Evolutionary conservation across 2,888 invertebrate species (phyloP).

Genomic region (Drosophila quinaria): DNA sequence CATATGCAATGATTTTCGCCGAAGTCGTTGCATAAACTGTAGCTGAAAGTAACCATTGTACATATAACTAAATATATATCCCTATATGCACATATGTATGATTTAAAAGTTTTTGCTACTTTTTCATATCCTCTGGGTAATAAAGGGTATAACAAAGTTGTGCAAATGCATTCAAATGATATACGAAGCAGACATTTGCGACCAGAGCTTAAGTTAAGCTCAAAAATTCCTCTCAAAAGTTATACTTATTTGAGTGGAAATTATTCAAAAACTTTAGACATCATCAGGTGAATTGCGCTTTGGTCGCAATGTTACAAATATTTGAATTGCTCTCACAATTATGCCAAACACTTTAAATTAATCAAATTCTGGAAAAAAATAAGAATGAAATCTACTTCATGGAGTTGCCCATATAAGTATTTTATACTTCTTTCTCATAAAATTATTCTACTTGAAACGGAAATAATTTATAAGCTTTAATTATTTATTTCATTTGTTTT

Average conservation of each 20-base stretch:
- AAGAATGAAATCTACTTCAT: background rate
- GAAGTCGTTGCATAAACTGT: constrained; percentile 9
- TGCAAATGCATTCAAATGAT: constrained; percentile 6
- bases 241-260: too few species aligned
- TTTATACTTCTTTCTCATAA: too few species aligned
- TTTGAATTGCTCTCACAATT: background rate
- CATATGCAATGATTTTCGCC: constrained; percentile 7
- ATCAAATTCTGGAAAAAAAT: background rate
- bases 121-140: constrained; percentile 16
- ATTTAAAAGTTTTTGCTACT: constrained; percentile 7
- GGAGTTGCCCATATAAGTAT: too few species aligned
- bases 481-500: too few species aligned
- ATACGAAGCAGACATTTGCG: background rate
- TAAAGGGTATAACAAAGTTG: constrained; percentile 21
- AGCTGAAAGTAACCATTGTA: constrained; percentile 11
- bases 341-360: background rate
- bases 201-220: background rate
- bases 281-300: background rate
- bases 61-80: constrained; percentile 21
- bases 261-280: background rate
- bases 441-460: too few species aligned
- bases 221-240: background rate
- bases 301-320: background rate
- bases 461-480: too few species aligned
- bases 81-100: background rate